These are phyloP conservation scores for Cirrhinus molitorella DNA, from an alignment of 2,797 vertebrate genomes.

Conservation along the genomic window DNA sequence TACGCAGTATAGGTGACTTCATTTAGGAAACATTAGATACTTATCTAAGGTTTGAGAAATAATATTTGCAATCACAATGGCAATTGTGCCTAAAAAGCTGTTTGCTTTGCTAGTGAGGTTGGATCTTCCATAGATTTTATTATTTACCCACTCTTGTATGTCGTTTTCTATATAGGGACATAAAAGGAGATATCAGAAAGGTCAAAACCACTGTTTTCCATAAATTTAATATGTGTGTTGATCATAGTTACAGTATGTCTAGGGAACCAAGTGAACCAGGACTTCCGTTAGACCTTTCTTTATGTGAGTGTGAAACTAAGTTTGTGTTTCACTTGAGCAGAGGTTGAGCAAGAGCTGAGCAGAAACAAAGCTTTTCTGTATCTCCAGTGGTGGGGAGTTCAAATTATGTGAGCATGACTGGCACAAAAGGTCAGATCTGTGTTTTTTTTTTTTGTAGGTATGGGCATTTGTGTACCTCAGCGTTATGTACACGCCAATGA, in stretches of 20 bases:
- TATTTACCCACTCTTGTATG: not conserved
- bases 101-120: not conserved
- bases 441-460: not conserved
- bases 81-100: not conserved
- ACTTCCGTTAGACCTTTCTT: not conserved
- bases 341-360: too few species aligned
- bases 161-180: not conserved
- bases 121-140: not conserved
- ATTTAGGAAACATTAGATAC: not conserved
- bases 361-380: not conserved
- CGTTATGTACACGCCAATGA: conserved; percentile 27
- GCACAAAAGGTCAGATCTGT: conserved; percentile 4
- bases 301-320: not conserved
- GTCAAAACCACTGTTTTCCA: not conserved
- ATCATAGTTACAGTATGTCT: not conserved
- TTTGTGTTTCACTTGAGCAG: not conserved
- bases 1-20: not conserved
- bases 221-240: not conserved
- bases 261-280: not conserved
- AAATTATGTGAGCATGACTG: not conserved
- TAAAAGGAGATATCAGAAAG: not conserved
- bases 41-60: not conserved
- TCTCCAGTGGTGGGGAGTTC: not conserved
- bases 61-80: not conserved
- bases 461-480: conserved; percentile 10